Evolutionary conservation across 2,113 vertebrate species (phyloP).

Genomic region (Bos javanicus): DNA sequence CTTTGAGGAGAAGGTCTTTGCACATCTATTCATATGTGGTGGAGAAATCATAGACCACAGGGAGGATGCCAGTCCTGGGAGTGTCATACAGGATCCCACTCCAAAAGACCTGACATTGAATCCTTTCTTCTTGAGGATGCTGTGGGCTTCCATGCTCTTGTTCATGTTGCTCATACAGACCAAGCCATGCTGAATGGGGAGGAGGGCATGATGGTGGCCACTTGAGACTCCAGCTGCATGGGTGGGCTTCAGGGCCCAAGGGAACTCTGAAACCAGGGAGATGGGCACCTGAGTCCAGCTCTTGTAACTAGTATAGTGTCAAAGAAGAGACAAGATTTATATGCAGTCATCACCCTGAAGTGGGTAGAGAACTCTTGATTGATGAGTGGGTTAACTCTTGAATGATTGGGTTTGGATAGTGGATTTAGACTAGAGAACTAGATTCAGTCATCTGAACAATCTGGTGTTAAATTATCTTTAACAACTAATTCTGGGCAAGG

Average conservation of each 20-base stretch:
- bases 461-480: neutral
- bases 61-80: neutral
- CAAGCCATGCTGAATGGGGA: constrained; percentile 71
- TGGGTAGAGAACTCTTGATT: neutral
- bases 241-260: neutral
- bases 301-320: neutral
- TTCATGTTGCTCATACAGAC: neutral
- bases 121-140: neutral
- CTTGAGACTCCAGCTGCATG: no score
- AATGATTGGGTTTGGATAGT: neutral
- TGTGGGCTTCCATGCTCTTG: neutral
- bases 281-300: neutral
- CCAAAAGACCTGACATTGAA: neutral
- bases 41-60: neutral
- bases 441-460: neutral
- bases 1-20: neutral
- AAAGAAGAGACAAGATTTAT: neutral
- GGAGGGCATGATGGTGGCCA: constrained; percentile 82
- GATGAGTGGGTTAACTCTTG: neutral
- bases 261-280: neutral
- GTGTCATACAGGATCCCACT: accelerated
- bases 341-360: neutral
- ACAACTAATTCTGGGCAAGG: neutral
- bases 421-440: neutral
- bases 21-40: neutral